Evolutionary conservation across 2,888 invertebrate genomes (phyloP), one percentile per base, ranked within the genome.

Genomic region (Tenthredo amoena): DNA sequence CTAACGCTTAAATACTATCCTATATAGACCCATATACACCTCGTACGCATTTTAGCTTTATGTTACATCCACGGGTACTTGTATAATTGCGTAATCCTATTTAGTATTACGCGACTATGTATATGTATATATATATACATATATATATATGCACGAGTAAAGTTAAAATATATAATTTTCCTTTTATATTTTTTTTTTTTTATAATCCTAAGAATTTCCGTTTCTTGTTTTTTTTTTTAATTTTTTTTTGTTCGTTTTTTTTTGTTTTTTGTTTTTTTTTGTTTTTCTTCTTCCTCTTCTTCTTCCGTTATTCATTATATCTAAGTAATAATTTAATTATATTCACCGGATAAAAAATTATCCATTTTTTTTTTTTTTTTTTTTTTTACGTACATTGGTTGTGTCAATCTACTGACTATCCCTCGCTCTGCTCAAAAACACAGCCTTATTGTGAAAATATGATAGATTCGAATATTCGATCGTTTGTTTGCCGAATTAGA

Each of bases 81-180:
- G 84, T 74, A 26, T 26, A 89, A 88, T 90, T 90, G 90, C 88
- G 88, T 87, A 86, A 88, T 89, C 89, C 86, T 82, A 87, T 87
- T 87, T 87, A 55, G 43, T 43, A 40, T 40, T 77, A 89, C 90
- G 90, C 90, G 89, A 89, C 88, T 91, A 15, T 77, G 21, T 55
- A 55, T 50, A 21, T 31, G 37, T 40, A n/a, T 55, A 34, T 91
- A 43, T 26, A 55, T 47, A 55, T 43, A 43, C 26, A 43, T 26
- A 15, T 34, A 31, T 77, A 77, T 50, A 55, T 79, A 62, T 81
- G 40, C 62, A 91, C 89, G 91, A 91, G 90, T 91, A 91, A 89
- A 92, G 91, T 90, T 92, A 92, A 93, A 93, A 93, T 93, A 93
- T 92, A 90, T 62, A n/a, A 37, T 81, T 81, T 47, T 81, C 37